Evolutionary conservation across 2,113 vertebrate species (phyloP), one percentile per base, ranked within the genome.

Genomic region (Cairina moschata): DNA sequence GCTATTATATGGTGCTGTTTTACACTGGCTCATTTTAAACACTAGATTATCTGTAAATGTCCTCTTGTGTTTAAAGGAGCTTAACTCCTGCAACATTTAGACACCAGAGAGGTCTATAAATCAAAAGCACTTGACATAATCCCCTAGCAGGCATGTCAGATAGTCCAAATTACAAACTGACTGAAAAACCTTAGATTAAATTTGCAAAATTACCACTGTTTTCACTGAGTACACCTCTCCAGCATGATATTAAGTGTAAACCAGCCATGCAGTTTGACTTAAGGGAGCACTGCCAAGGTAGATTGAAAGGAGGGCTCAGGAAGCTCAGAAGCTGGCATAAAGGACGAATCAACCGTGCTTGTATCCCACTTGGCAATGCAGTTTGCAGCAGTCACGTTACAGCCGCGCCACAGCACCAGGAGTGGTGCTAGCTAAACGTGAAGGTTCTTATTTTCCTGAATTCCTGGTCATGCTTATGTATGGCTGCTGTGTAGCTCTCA

Each of bases 321-420:
- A 6, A 84, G 29, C 75, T 86, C n/a, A 56, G 88, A 72, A 95
- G 52, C 20, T 66, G 77, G 36, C 16, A 6, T 29, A 32, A 72
- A 83, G 75, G 60, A 78, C 0, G 0, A 40, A 28, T 1, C 6
- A 54, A 17, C 52, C 32, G 11, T 79, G 65, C 32, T n/a, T 42
- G 42, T 31, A 48, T 60, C 67, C 66, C 12, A 4, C 38, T 25
- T 67, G 75, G 14, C 40, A 68, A 46, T 1, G 17, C 91, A 67
- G 68, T 83, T 87, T 74, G 63, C 20, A 2, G 77, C 75, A 88
- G 63, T 9, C 67, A 42, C 36, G 55, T 68, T 67, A 46, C 74
- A 83, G 74, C 58, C 42, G 4, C 2, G 8, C 54, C 8, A 14
- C 86, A 78, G 81, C 87, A 44, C 42, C 60, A 66, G 59, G 40